Conservation (phyloP, 2,113 vertebrate genomes). For the Smithornis capensis region DNA sequence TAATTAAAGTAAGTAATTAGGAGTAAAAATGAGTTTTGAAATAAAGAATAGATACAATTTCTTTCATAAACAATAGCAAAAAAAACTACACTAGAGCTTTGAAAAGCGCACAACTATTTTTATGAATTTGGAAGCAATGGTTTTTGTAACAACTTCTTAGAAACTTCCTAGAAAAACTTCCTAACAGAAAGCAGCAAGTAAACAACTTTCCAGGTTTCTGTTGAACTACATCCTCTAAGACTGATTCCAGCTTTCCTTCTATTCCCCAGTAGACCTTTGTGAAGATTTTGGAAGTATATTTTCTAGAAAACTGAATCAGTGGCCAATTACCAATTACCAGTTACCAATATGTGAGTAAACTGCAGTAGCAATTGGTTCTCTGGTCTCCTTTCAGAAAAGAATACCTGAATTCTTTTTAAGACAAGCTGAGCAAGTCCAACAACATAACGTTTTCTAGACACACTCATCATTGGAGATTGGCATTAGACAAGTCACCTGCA, state of each 20-base stretch:
- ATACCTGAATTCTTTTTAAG: neutral
- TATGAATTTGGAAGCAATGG: neutral
- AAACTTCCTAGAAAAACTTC: neutral
- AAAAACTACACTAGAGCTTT: neutral
- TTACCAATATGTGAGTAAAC: accelerated
- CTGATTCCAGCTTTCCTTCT: neutral
- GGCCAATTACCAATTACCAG: too few species aligned
- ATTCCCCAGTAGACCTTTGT: neutral
- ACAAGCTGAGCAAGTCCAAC: neutral
- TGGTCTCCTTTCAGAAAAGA: neutral
- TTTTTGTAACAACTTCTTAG: neutral
- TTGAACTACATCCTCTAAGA: neutral
- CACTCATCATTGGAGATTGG: accelerated
- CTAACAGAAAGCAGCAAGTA: neutral
- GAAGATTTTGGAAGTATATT: neutral
- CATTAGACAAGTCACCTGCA: neutral
- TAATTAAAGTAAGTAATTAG: neutral
- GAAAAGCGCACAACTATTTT: neutral
- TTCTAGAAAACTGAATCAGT: neutral
- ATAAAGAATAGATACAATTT: neutral
- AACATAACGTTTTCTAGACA: neutral
- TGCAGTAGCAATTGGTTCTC: neutral
- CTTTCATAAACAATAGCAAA: neutral
- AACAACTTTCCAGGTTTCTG: neutral
- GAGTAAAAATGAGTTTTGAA: neutral